A percentile compares a stretch with the other conserved stretches of the same genome.
Conservation (phyloP, 2,888 invertebrate genomes). For the Leptinotarsa peninsularis region DNA sequence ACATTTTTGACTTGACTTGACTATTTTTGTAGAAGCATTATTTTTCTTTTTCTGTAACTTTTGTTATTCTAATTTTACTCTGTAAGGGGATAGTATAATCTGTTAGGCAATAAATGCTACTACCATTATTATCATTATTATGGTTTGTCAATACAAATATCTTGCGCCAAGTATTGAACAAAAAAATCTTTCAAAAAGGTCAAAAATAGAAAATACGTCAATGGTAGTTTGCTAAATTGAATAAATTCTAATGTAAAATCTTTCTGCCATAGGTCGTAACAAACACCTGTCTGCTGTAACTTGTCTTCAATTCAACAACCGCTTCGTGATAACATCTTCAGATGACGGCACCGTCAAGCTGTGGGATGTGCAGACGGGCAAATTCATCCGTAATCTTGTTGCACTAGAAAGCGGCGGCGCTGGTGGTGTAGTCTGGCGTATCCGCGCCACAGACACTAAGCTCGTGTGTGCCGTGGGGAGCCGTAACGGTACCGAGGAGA, state of each 20-base stretch:
- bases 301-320: constrained; percentile 95
- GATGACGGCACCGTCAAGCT: constrained; percentile 99
- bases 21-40: too few species aligned
- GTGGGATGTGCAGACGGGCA: constrained; percentile 97
- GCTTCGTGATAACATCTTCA: constrained; percentile 98
- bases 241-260: background rate
- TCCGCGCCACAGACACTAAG: constrained; percentile 94
- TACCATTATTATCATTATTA: too few species aligned
- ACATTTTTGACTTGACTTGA: too few species aligned
- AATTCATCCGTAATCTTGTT: constrained; percentile 96
- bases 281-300: constrained; percentile 99
- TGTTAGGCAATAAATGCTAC: too few species aligned
- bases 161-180: too few species aligned
- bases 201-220: too few species aligned
- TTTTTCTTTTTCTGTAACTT: too few species aligned
- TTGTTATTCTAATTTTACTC: too few species aligned
- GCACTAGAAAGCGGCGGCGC: constrained; percentile 94
- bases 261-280: constrained; percentile 78
- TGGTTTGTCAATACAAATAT: too few species aligned
- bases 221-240: too few species aligned
- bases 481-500: constrained; percentile 98
- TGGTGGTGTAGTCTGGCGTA: constrained; percentile 99
- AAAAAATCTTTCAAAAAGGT: too few species aligned
- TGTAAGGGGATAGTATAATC: too few species aligned
- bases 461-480: constrained; percentile 97